phyloP scores from a whole-genome alignment of 2,113 vertebrate species.

The Myrmophylax atrothorax region DNA sequence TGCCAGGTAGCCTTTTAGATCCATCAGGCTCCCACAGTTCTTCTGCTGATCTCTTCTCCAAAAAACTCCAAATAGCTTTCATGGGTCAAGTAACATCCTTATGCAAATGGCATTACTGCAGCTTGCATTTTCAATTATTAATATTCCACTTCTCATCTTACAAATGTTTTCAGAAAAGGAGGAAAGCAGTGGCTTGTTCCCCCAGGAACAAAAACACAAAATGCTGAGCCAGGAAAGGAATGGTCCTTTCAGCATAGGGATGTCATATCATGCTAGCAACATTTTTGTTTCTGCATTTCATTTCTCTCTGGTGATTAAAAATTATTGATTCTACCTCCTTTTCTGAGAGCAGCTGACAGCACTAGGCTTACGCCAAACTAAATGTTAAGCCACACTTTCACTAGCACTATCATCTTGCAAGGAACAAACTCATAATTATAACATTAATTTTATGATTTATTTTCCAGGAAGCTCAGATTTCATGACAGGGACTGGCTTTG shows the following conservation, averaged over 20 bases:
- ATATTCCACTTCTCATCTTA: not conserved
- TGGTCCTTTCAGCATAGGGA: not conserved
- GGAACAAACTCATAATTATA: slow-evolving; percentile 33
- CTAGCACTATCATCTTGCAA: not conserved
- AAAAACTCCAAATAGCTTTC: not conserved
- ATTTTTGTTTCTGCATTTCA: slow-evolving; percentile 12
- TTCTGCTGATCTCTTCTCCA: slow-evolving; percentile 26
- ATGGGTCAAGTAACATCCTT: slow-evolving; percentile 34
- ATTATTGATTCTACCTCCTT: not conserved
- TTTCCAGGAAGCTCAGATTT: slow-evolving; percentile 33
- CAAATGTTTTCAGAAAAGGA: slow-evolving; percentile 28
- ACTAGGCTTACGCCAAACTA: not conserved
- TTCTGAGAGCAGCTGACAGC: not conserved
- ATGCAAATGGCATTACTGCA: slow-evolving; percentile 21
- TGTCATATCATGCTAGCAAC: slow-evolving; percentile 5
- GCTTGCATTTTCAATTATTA: slow-evolving; percentile 45
- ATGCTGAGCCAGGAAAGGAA: slow-evolving; percentile 26
- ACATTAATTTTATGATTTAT: slow-evolving; percentile 45
- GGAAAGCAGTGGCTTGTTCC: slow-evolving; percentile 18
- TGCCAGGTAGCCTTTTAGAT: slow-evolving; percentile 18
- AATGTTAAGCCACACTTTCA: slow-evolving; percentile 4
- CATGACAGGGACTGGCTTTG: not conserved
- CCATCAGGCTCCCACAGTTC: not conserved
- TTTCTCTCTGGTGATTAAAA: slow-evolving; percentile 44
- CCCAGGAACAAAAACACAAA: not conserved